Evolutionary conservation across 2,797 vertebrate genomes (phyloP), one percentile per base, ranked within the genome.

Genomic region (Parauchenoglanis ngamensis): DNA sequence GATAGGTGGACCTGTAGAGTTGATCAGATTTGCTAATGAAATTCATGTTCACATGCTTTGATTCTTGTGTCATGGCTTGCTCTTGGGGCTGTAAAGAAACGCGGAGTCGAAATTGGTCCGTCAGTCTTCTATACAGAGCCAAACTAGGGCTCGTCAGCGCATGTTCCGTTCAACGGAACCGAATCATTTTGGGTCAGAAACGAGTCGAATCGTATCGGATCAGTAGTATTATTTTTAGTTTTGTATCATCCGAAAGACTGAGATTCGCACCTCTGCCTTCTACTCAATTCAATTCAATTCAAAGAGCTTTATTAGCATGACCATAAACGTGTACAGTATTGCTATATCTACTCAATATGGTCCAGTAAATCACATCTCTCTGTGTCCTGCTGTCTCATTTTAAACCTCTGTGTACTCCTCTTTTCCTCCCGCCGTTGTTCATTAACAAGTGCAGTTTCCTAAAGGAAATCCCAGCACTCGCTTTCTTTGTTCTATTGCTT

Each of bases 361-460:
- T 23, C 40, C 49, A 54, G 15, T 10, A 6, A 49, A 31, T 31
- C 15, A 12, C 21, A 4, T 8, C 23, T 52, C 44, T 56, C 7
- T 31, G 0, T 31, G 10, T 23, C 10, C 19, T 4, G 13, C n/a
- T 10, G 52, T 57, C 28, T 78, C 12, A 1, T 54, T 54, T 52
- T 28, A 54, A 54, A 52, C 75, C 19, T 56, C 7, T 23, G 23
- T 28, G n/a, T n/a, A 21, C 44, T 67, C 80, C 0, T 46, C 44
- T 68, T 72, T 52, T 67, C 49, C 0, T 23, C 19, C 25, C 0
- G 40, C 54, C 2, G 0, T 79, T 21, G 0, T 80, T 63, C 28
- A 75, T 0, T 31, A 12, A 49, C 35, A 3, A 28, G 44, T 25
- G 23, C 94, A 94, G 93, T 94, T 95, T 95, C 93, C 95, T 94